Base-by-base conservation (phyloP, 2,797 vertebrate genomes). In the Tinamus major region DNA sequence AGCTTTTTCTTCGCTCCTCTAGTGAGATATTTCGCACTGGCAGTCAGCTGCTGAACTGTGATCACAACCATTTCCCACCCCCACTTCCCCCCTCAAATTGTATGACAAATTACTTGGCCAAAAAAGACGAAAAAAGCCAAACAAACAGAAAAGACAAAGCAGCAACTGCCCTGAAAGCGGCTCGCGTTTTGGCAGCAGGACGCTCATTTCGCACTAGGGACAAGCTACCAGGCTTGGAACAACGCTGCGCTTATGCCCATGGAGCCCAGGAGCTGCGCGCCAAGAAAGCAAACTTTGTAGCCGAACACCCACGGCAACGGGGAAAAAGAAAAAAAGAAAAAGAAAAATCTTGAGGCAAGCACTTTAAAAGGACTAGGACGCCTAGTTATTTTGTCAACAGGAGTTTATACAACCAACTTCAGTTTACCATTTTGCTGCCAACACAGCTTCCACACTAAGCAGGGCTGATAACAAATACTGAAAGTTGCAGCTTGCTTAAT, bases 241-340 rank as follows among this genome's bases (percentile, higher is more conserved):
- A 89, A 46, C 53, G n/a, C 81, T 93, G 76, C 88, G 78, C 80
- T 86, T 86, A 64, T 80, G 85, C 67, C 76, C 77, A 31, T 39
- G 75, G 37, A 85, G 44, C 1, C 37, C 64, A 58, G 64, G 35
- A 87, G 35, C 63, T 72, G 68, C 8, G 13, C 67, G 91, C 64
- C 87, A 95, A 93, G 41, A 91, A 81, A 93, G 71, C 59, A 80
- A 87, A 90, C 63, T 87, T 44, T 59, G 82, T 56, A 93, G 89
- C 69, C 20, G 29, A 96, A 93, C 51, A 81, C 65, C 14, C 77
- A 49, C 44, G 67, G 82, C 41, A 80, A 91, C 53, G 9, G 31
- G 27, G 48, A 12, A 49, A 49, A 49, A 23, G 48, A 49, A 49
- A 24, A 49, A 49, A 49, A 11, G 19, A 48, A 48, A 46, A 24